A percentile compares a stretch with the other conserved stretches of the same genome.
phyloP scores from a whole-genome alignment of 2,797 vertebrate genomes.

The Anabas testudineus region DNA sequence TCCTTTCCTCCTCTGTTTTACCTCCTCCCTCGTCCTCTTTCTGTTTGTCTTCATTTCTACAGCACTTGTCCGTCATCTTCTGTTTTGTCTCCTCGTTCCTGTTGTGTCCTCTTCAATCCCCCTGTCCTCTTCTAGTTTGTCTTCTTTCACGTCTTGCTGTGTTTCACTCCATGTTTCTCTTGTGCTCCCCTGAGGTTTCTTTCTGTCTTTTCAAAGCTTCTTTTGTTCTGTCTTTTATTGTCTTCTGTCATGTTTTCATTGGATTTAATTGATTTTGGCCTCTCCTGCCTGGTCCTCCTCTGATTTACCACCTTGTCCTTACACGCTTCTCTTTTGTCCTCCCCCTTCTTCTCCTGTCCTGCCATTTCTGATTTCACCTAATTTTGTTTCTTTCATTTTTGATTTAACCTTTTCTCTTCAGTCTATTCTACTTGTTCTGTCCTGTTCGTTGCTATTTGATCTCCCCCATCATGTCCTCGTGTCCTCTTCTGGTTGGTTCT shows the following conservation, averaged over 20 bases:
- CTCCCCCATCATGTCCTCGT: neutral
- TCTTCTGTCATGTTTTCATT: neutral
- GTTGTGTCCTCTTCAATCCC: neutral
- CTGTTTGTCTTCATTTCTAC: too few relatives aligned
- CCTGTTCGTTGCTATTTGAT: neutral
- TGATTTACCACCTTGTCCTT: neutral
- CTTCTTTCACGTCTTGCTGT: neutral
- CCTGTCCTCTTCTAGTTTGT: neutral
- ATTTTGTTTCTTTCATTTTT: neutral
- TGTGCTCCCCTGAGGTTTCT: neutral
- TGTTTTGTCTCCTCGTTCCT: neutral
- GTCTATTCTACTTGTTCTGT: neutral
- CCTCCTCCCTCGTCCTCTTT: neutral
- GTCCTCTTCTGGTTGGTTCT: neutral
- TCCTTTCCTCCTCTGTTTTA: neutral
- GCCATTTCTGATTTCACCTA: neutral
- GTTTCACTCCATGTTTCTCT: neutral
- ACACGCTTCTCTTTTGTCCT: neutral
- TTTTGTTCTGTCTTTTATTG: neutral
- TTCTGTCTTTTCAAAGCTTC: neutral
- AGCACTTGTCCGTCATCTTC: neutral
- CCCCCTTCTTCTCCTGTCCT: neutral
- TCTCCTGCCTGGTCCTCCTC: neutral
- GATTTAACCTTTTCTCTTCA: neutral
- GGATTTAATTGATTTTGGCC: neutral